Conservation (phyloP, 2,113 vertebrate species). For the Eidolon helvum region DNA sequence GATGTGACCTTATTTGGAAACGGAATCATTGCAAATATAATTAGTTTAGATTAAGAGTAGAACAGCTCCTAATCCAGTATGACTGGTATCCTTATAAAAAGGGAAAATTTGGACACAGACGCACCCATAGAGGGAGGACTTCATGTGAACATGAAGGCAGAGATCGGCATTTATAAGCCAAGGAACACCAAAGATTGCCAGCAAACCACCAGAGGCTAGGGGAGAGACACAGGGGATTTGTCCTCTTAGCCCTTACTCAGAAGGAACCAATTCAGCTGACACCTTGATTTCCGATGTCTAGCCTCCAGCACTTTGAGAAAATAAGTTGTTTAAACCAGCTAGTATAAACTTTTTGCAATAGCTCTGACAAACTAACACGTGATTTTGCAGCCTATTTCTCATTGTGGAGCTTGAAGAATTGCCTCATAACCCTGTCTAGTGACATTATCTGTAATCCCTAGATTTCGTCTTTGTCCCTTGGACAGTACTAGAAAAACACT, state of each 20-base stretch:
- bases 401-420: neutral
- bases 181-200: too few relatives aligned
- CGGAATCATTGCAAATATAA: neutral
- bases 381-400: neutral
- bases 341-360: neutral
- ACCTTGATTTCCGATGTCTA: neutral
- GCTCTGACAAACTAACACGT: neutral
- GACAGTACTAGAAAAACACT: neutral
- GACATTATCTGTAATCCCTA: neutral
- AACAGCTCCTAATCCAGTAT: neutral
- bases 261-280: neutral
- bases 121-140: neutral
- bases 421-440: neutral
- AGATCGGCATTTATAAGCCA: neutral
- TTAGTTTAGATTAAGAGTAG: neutral
- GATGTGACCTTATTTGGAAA: neutral
- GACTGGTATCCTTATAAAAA: neutral
- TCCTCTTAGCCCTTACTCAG: neutral
- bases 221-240: neutral
- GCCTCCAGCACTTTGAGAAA: neutral
- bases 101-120: neutral
- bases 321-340: neutral
- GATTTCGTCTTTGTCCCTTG: neutral
- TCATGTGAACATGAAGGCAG: neutral
- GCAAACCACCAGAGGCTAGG: neutral